phyloP scores from a whole-genome alignment of 2,888 invertebrate species.

The Sialis fuliginosa region DNA sequence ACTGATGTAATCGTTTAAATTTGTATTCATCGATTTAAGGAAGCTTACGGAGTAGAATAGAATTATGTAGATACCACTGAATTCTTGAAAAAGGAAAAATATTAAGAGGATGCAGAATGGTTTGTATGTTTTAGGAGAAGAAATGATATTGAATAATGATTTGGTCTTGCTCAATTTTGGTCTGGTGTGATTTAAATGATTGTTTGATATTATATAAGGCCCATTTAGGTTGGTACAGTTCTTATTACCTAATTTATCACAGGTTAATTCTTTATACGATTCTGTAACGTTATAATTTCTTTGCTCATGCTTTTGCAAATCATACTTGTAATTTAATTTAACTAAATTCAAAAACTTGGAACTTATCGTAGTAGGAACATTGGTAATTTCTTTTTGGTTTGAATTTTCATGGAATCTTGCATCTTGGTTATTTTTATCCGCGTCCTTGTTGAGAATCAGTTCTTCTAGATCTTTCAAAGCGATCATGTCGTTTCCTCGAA shows the following conservation, averaged over 20 bases:
- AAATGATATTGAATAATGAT: constrained; percentile 15
- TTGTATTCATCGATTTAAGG: constrained; percentile 46
- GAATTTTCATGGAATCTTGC: not conserved
- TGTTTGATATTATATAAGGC: no score
- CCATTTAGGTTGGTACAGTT: no score
- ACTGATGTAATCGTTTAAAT: constrained; percentile 42
- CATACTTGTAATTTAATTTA: no score
- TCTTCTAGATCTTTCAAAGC: constrained; percentile 46
- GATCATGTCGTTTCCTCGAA: constrained; percentile 39
- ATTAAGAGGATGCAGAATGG: constrained; percentile 45
- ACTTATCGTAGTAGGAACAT: no score
- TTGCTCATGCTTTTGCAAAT: no score
- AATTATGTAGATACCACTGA: constrained; percentile 55
- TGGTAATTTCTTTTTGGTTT: no score
- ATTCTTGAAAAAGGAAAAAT: constrained; percentile 52
- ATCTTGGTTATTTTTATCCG: not conserved
- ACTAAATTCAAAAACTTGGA: no score
- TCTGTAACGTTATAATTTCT: no score
- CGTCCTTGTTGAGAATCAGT: constrained; percentile 24
- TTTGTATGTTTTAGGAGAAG: constrained; percentile 39
- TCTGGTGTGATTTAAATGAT: no score
- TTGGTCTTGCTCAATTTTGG: no score
- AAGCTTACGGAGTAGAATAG: constrained; percentile 55
- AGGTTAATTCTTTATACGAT: no score
- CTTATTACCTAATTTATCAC: no score